Base-by-base conservation (phyloP, 1,140 invertebrate genomes). In the Meteorus sp. region DNA sequence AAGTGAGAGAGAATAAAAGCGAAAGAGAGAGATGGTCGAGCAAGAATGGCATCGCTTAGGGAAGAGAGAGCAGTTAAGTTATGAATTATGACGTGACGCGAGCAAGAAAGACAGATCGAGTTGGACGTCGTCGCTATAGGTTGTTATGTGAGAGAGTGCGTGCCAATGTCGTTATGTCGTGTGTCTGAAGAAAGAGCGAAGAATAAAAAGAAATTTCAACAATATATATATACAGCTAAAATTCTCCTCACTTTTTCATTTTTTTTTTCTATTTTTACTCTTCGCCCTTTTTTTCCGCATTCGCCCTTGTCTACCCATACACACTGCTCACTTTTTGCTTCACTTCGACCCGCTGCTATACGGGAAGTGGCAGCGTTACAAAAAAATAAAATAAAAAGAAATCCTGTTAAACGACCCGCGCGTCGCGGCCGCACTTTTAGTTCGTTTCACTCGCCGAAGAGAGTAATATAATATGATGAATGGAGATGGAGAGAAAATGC, bases 71-170 rank as follows among this genome's bases (percentile, higher is more conserved):
- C 73, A 76, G 76, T 78, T 78, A 75, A 68, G 66, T 75, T 78
- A 78, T 78, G 76, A 78, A 72, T 78, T 78, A 78, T 74, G 73
- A 72, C 66, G 70, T 64, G 67, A 61, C 65, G 56, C 43, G 67
- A 70, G 68, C 64, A 65, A 74, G 71, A 75, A 72, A 73, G 71
- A 77, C 67, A 68, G 64, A 74, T 74, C 64, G 72, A 69, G 68
- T 62, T 60, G 63, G n/a, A n/a, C n/a, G 66, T 69, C 73, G 66
- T 62, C 55, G n/a, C 8, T 15, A 15, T n/a, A 67, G 67, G 71
- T 71, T 66, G 67, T 70, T 64, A 68, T 67, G 68, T 66, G 54
- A 55, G 61, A 61, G 63, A 71, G 72, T 72, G 72, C 70, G 44
- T 52, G 17, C 54, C 61, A 55, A 61, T 63, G 61, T 64, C 70